These are phyloP conservation scores for Argopecten irradians DNA, from an alignment of 1,140 invertebrate genomes.

Conservation along the genomic window DNA sequence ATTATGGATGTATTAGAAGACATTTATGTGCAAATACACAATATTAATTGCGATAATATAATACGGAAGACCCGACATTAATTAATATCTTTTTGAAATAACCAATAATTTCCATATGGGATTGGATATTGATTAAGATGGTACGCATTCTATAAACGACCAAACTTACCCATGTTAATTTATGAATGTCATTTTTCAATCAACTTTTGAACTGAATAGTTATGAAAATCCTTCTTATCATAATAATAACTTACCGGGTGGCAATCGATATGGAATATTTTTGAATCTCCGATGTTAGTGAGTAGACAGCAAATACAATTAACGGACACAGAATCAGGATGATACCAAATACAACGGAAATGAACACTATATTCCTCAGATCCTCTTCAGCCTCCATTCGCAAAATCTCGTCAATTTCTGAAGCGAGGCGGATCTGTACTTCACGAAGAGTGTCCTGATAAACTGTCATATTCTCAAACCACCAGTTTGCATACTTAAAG, in stretches of 20 bases:
- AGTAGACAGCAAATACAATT: conserved; percentile 66
- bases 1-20: too few relatives aligned
- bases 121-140: too few relatives aligned
- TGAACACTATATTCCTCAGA: conserved; percentile 54
- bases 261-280: conserved; percentile 66
- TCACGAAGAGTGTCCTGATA: conserved; percentile 39
- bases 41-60: too few relatives aligned
- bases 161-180: too few relatives aligned
- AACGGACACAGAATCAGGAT: conserved; percentile 65
- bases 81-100: too few relatives aligned
- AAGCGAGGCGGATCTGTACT: conserved; percentile 24
- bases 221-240: not conserved
- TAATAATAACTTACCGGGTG: conserved; percentile 58
- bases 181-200: not conserved
- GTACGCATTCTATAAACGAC: too few relatives aligned
- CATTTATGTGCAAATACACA: too few relatives aligned
- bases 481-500: conserved; percentile 48
- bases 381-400: conserved; percentile 25
- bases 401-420: conserved; percentile 35
- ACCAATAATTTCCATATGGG: too few relatives aligned
- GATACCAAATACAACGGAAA: conserved; percentile 60
- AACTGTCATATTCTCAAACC: conserved; percentile 60
- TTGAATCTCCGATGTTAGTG: conserved; percentile 68
- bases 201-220: not conserved
- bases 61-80: too few relatives aligned